Evolutionary conservation across 2,113 vertebrate genomes (phyloP), one percentile per base, ranked within the genome.

Genomic region (Phoenicopterus ruber): DNA sequence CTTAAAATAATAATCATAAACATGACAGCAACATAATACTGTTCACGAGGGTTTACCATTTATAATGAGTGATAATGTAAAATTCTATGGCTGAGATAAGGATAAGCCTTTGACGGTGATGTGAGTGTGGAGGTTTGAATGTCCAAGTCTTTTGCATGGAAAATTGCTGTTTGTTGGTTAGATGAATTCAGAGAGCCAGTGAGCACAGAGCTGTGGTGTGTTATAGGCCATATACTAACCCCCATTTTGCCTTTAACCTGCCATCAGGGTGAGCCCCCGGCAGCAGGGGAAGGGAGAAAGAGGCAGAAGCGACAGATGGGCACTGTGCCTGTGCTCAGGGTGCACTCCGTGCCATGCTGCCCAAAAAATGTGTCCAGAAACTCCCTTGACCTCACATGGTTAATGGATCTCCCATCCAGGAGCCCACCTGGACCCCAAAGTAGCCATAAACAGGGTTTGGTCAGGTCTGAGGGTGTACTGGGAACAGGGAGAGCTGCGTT

Each of bases 1-100:
- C 67, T 86, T 94, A 90, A 92, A 86, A 82, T 59, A 82, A 82
- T 74, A 50, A 88, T 84, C 12, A 94, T 42, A 91, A 90, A 90
- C 7, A 54, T 3, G 40, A 72, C 74, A 70, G 6, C 25, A 94
- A 82, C 82, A 57, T 72, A 82, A 65, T 87, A 74, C 52, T 80
- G n/a, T 87, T 91, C 78, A n/a, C 4, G 1, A 88, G 54, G 57
- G 29, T 9, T 96, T 92, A 81, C 34, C 18, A n/a, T 92, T 96
- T 95, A 67, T 36, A 94, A 82, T 82, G 77, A 96, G 13, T 78
- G 47, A 93, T 50, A 22, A 74, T 6, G 4, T 42, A 58, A 57
- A 89, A 42, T 47, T 88, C 59, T 89, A 17, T 31, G n/a, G 40
- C 44, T 86, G 22, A 93, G 46, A 72, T 67, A 77, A 89, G 49